These are phyloP conservation scores for Pemphredon lugubris DNA, from an alignment of 2,888 invertebrate genomes.

Conservation along the genomic window DNA sequence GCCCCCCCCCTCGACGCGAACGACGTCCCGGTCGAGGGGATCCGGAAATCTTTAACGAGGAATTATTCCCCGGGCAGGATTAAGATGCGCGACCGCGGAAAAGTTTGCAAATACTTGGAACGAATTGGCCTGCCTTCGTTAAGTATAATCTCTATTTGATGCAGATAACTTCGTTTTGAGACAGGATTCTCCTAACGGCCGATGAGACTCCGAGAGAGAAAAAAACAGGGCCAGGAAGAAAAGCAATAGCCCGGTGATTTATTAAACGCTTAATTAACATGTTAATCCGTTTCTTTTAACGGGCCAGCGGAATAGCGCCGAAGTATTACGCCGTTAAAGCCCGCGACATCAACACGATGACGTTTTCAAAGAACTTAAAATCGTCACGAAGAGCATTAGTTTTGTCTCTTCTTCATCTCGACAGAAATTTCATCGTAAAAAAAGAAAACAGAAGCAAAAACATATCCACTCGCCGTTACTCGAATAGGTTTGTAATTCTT, in stretches of 20 bases:
- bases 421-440: too few species aligned
- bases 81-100: conserved; percentile 68
- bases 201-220: not conserved
- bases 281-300: conserved; percentile 66
- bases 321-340: conserved; percentile 1
- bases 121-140: conserved; percentile 67
- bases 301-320: not conserved
- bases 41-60: conserved; percentile 66
- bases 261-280: conserved; percentile 73
- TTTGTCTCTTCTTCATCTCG: too few species aligned
- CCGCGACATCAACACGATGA: not conserved
- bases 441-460: too few species aligned
- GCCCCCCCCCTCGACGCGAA: not conserved
- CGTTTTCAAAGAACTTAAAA: not conserved
- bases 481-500: too few species aligned
- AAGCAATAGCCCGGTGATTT: conserved; percentile 70
- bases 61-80: conserved; percentile 63
- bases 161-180: conserved; percentile 76
- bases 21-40: not conserved
- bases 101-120: conserved; percentile 67
- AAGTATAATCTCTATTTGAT: conserved; percentile 75
- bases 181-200: conserved; percentile 31
- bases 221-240: conserved; percentile 37
- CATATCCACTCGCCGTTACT: too few species aligned
- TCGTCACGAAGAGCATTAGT: too few species aligned